phyloP scores from a whole-genome alignment of 2,888 invertebrate genomes.

The Heteromyza rotundicornis region DNA sequence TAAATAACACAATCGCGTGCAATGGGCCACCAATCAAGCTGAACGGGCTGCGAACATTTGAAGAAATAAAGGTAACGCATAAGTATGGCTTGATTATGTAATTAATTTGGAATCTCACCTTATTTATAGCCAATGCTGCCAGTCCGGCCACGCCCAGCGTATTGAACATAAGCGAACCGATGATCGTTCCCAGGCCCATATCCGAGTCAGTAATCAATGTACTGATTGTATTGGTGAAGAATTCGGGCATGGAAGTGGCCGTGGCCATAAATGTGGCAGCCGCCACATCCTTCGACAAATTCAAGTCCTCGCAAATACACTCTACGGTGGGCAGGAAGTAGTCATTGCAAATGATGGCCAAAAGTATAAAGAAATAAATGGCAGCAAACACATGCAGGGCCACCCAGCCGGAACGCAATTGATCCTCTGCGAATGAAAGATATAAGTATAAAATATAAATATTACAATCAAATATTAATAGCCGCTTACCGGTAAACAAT shows the following conservation, averaged over 20 bases:
- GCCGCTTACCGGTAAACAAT: conserved; percentile 29
- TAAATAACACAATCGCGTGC: conserved; percentile 79
- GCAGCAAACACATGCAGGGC: conserved; percentile 75
- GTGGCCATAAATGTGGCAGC: conserved; percentile 95
- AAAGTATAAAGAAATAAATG: conserved; percentile 79
- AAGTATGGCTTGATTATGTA: too few species aligned
- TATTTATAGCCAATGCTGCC: conserved; percentile 73
- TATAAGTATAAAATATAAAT: neutral
- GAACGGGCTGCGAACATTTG: conserved; percentile 77
- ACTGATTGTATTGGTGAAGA: conserved; percentile 86
- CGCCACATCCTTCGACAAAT: conserved; percentile 83
- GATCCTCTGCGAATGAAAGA: conserved; percentile 66
- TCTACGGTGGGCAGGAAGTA: conserved; percentile 88
- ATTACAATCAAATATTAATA: too few species aligned
- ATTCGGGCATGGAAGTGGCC: conserved; percentile 89
- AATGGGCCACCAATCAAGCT: conserved; percentile 77
- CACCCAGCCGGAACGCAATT: conserved; percentile 74
- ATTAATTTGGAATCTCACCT: conserved; percentile 60
- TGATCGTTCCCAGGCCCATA: conserved; percentile 82
- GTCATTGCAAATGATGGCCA: conserved; percentile 86
- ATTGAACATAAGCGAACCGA: conserved; percentile 84
- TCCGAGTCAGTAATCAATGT: conserved; percentile 81
- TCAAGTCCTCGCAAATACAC: conserved; percentile 77
- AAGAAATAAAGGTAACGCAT: conserved; percentile 34
- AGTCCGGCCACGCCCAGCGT: conserved; percentile 80